Percentiles rank a stretch among this genome's conserved stretches.
Conservation (phyloP, 2,113 vertebrate genomes). For the Gambusia affinis region DNA sequence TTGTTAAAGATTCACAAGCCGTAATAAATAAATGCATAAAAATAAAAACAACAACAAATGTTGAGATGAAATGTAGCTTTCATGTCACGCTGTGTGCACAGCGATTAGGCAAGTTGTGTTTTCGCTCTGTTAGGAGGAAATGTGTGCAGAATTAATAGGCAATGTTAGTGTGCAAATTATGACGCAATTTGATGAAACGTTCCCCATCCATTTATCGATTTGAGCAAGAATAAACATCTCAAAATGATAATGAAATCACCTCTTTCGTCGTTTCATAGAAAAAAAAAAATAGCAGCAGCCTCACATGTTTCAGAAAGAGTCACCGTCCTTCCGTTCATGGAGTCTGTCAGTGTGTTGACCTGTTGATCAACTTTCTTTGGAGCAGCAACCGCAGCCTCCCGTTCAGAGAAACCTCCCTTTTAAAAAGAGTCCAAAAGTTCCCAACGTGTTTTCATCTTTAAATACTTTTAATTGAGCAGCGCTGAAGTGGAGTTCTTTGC, state of each 20-base stretch:
- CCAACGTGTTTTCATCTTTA: too few relatives aligned
- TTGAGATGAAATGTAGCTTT: not conserved
- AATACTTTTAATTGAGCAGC: too few relatives aligned
- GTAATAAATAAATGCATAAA: not conserved
- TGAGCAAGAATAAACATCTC: too few relatives aligned
- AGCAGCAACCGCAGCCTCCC: too few relatives aligned
- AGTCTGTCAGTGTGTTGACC: too few relatives aligned
- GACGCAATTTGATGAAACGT: not conserved
- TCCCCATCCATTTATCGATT: too few relatives aligned
- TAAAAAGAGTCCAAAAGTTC: not conserved
- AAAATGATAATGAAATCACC: too few relatives aligned
- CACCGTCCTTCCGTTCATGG: not conserved
- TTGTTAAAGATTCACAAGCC: not conserved
- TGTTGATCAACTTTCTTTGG: not conserved
- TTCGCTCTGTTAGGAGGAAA: not conserved
- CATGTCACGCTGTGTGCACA: not conserved
- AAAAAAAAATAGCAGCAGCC: not conserved
- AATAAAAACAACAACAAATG: too few relatives aligned
- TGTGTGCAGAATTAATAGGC: not conserved
- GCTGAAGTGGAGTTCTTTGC: not conserved
- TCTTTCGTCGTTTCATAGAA: too few relatives aligned
- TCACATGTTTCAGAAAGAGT: not conserved
- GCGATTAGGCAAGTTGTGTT: not conserved
- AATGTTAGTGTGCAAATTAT: not conserved
- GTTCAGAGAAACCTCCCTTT: not conserved